Evolutionary conservation across 2,113 vertebrate genomes (phyloP).

Genomic region (Pionites leucogaster): DNA sequence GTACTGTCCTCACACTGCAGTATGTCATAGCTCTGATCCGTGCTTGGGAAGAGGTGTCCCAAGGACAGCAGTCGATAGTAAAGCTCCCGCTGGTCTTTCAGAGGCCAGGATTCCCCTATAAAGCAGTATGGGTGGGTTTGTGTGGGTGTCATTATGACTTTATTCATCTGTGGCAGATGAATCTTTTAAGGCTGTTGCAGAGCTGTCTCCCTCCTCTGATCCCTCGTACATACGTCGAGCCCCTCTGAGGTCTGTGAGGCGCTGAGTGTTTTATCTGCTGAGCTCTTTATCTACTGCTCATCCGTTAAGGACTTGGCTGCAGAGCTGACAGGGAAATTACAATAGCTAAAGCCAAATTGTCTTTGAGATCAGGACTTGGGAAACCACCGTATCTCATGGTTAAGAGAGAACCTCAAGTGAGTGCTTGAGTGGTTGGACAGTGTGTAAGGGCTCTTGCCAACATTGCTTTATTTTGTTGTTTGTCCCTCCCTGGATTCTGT

Average conservation of each 20-base stretch:
- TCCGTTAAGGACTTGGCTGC: background rate
- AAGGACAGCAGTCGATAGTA: background rate
- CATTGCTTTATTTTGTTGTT: background rate
- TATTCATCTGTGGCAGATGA: background rate
- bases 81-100: background rate
- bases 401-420: background rate
- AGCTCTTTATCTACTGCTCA: constrained; percentile 46
- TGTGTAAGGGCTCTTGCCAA: background rate
- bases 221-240: background rate
- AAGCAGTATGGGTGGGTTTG: background rate
- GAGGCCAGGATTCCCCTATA: background rate
- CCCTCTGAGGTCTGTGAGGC: background rate
- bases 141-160: background rate
- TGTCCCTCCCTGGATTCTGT: background rate
- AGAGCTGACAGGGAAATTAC: constrained; percentile 13
- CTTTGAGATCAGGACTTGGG: background rate
- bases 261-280: background rate
- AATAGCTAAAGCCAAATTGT: background rate
- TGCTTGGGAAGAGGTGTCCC: background rate
- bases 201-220: background rate
- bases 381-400: background rate
- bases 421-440: background rate
- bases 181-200: background rate
- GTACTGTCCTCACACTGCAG: background rate
- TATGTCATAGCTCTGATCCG: background rate